phyloP scores from a whole-genome alignment of 2,797 vertebrate species.

The Sebastes diaconus region DNA sequence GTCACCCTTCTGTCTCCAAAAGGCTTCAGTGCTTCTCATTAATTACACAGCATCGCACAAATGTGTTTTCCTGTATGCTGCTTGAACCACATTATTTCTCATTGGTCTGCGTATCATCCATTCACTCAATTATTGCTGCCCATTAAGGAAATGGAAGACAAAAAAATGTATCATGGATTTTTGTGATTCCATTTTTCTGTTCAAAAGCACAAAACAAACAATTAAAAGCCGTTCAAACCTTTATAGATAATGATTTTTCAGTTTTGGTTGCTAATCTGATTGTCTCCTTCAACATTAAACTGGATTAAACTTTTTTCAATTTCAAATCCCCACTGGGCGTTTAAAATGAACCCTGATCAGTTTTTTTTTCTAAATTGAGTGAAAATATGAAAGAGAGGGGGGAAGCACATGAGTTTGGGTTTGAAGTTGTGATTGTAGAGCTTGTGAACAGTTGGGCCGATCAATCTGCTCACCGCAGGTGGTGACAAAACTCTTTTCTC shows the following conservation, averaged over 20 bases:
- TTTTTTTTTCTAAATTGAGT: neutral
- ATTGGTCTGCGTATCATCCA: conserved; percentile 20
- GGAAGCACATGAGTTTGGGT: neutral
- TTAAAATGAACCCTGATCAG: conserved; percentile 3
- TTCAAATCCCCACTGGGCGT: neutral
- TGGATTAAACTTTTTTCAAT: neutral
- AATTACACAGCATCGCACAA: conserved; percentile 35
- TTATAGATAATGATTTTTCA: neutral
- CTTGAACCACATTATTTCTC: conserved; percentile 31
- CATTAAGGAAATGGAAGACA: conserved; percentile 20
- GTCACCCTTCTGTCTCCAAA: conserved; percentile 52
- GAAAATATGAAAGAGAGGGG: neutral
- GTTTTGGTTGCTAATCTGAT: conserved; percentile 12
- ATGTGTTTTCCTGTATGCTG: conserved; percentile 35
- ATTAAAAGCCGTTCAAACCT: neutral
- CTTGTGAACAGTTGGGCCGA: conserved; percentile 1
- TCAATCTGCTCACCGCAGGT: conserved; percentile 13
- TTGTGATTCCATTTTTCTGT: neutral
- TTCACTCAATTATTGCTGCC: conserved; percentile 20
- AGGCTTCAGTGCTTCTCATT: conserved; percentile 38
- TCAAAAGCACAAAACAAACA: neutral
- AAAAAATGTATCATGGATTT: neutral
- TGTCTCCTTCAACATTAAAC: neutral
- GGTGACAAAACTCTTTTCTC: neutral
- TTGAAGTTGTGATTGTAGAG: conserved; percentile 25